Percentiles rank a stretch among this genome's conserved stretches.
These are phyloP conservation scores for Dexiosoma caninum DNA, from an alignment of 2,888 invertebrate species.

Conservation along the genomic window DNA sequence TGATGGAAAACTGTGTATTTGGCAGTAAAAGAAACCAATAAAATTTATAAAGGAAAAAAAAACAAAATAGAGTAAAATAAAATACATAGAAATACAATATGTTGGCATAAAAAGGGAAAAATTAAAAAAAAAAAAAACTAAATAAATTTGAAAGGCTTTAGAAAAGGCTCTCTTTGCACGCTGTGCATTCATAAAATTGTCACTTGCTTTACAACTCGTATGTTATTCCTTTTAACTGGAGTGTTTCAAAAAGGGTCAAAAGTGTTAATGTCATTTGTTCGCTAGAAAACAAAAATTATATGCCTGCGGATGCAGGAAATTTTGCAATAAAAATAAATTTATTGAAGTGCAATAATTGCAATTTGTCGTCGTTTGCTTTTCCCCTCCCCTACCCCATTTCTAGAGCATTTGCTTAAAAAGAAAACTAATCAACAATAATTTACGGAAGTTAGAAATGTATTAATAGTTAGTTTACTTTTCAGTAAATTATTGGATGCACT, in stretches of 20 bases:
- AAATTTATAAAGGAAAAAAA: constrained; percentile 1
- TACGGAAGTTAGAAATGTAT: constrained; percentile 11
- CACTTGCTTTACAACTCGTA: neutral
- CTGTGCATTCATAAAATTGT: neutral
- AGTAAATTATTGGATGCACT: neutral
- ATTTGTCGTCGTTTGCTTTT: constrained; percentile 8
- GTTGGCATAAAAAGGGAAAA: neutral
- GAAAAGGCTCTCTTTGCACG: neutral
- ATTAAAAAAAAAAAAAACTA: neutral
- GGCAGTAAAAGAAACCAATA: constrained; percentile 13
- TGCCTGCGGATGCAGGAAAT: neutral
- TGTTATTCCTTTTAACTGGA: neutral
- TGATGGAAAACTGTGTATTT: constrained; percentile 53
- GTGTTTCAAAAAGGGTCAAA: constrained; percentile 24
- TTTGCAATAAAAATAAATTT: constrained; percentile 59
- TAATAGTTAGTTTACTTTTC: neutral
- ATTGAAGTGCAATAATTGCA: constrained; percentile 64
- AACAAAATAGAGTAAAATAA: neutral
- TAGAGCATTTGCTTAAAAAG: too few relatives aligned
- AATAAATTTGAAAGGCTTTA: neutral
- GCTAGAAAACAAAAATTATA: neutral
- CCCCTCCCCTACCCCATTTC: neutral
- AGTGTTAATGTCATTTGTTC: constrained; percentile 50
- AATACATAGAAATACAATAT: neutral
- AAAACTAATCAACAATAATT: neutral